Evolutionary conservation across 2,888 invertebrate genomes (phyloP), one percentile per base, ranked within the genome.

Genomic region (Shargacucullia verbasci): DNA sequence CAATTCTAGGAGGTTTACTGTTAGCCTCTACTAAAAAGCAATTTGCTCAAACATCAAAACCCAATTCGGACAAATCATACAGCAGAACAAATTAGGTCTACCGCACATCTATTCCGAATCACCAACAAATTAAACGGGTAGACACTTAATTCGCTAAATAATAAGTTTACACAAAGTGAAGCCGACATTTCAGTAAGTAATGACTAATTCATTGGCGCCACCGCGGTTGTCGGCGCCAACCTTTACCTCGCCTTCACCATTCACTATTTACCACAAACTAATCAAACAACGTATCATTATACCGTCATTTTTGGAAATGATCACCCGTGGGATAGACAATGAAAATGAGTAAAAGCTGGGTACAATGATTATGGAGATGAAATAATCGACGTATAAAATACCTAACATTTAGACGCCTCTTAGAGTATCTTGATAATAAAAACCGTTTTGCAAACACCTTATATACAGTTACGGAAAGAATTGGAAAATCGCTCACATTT

Each of bases 261-360:
- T 68, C 60, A 72, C 73, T 72, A 45, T 79, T 66, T 83, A 89
- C 92, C 91, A 86, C 92, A 91, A 92, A 90, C 89, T 91, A 92
- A 93, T 93, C 93, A 91, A 86, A 86, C 76, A 92, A 86, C 89
- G 83, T 80, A 83, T 91, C 79, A 92, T 93, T 93, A 93, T 84
- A 78, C 83, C 87, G 81, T 89, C 89, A 86, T 89, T 90, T 89
- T 87, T 73, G 76, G 80, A 80, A 89, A 88, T 79, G 82, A 81
- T 75, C 80, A 78, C 66, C 78, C 79, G 63, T 74, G 79, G 80
- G 82, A 84, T 83, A 84, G 80, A 59, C 73, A 53, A 75, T 79
- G 79, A 77, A 83, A 81, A 78, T 78, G 75, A 81, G 86, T 80
- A 85, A 86, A 86, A 87, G 83, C 79, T 64, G 63, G 57, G 20